Evolutionary conservation across 1,140 invertebrate species (phyloP), one percentile per base, ranked within the genome.

Genomic region (Euborellia annulipes): DNA sequence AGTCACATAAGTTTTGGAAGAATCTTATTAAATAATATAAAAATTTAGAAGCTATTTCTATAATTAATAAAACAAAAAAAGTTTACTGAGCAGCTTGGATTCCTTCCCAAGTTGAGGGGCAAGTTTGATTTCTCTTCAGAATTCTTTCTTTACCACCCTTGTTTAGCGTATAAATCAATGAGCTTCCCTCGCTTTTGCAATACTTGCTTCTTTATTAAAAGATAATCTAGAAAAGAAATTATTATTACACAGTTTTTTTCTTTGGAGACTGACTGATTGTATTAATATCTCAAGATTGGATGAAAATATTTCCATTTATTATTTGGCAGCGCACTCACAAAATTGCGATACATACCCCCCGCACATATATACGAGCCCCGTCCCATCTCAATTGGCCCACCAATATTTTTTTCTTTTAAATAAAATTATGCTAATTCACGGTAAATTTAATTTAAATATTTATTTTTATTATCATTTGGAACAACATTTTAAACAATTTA

Each of bases 41-140:
- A 37, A n/a, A 14, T 37, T 18, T 37, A 18, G 13, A 37, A 37
- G 13, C 36, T 14, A 37, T 14, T 37, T 37, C 13, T 14, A 37
- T 37, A 37, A 14, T 37, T 14, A 37, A 37, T 18, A 37, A 37
- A 37, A 27, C 23, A 27, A 27, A 27, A 27, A 27, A 27, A 27
- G 47, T 60, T 66, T 69, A 91, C 86, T 81, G 87, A 8, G 92
- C 95, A 39, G 94, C 94, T 67, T 96, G 83, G 51, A 98, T 96
- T 20, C 95, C 94, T 74, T 99, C 95, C 95, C 95, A 99, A 0
- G 94, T 98, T 2, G 93, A 93, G 23, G n/a, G n/a, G 23, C 23
- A 27, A 27, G 23, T 27, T 1, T 91, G 89, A 43, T 98, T 68
- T 67, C 98, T 98, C 42, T 98, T 98, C 1, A 98, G 69, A 65